A percentile compares a stretch with the other conserved stretches of the same genome.
These are phyloP conservation scores for Brachyhypopomus occidentalis DNA, from an alignment of 2,113 vertebrate species.

Conservation along the genomic window DNA sequence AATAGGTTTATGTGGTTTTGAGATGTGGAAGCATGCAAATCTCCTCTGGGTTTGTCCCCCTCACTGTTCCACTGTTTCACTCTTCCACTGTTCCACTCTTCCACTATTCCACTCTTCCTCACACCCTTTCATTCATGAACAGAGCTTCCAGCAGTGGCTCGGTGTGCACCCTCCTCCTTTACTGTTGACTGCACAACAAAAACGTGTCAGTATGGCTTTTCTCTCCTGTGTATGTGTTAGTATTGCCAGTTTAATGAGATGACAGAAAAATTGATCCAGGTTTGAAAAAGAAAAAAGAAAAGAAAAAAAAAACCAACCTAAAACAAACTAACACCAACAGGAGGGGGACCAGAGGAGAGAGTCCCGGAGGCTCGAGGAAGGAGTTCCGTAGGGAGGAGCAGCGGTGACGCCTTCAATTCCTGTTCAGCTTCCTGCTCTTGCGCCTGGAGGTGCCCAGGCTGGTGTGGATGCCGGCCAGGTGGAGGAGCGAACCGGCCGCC, in stretches of 20 bases:
- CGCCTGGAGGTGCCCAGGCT: constrained; percentile 77
- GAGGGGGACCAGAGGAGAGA: constrained; percentile 49
- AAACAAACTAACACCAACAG: constrained; percentile 32
- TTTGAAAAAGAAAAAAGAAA: constrained; percentile 76
- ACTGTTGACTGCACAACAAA: constrained; percentile 49
- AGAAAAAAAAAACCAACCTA: constrained; percentile 69
- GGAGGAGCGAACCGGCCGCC: constrained; percentile 94
- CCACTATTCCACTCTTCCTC: constrained; percentile 54
- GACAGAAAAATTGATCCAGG: constrained; percentile 61
- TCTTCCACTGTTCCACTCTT: constrained; percentile 52
- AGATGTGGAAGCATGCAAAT: constrained; percentile 80
- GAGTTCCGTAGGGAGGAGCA: constrained; percentile 38
- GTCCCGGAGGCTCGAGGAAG: constrained; percentile 45
- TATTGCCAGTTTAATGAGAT: constrained; percentile 79
- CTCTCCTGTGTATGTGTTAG: constrained; percentile 90
- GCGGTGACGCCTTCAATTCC: constrained; percentile 76
- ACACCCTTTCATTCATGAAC: constrained; percentile 44
- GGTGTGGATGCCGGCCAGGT: constrained; percentile 92
- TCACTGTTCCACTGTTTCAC: constrained; percentile 28
- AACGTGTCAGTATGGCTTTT: constrained; percentile 98
- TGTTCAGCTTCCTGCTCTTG: constrained; percentile 90
- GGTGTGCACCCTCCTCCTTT: constrained; percentile 51
- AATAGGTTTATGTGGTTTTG: constrained; percentile 76
- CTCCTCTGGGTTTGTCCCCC: constrained; percentile 27
- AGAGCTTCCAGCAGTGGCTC: constrained; percentile 41